Evolutionary conservation across 64 coral and sea anemone species (phyloP).

Genomic region (Acropora yongei): DNA sequence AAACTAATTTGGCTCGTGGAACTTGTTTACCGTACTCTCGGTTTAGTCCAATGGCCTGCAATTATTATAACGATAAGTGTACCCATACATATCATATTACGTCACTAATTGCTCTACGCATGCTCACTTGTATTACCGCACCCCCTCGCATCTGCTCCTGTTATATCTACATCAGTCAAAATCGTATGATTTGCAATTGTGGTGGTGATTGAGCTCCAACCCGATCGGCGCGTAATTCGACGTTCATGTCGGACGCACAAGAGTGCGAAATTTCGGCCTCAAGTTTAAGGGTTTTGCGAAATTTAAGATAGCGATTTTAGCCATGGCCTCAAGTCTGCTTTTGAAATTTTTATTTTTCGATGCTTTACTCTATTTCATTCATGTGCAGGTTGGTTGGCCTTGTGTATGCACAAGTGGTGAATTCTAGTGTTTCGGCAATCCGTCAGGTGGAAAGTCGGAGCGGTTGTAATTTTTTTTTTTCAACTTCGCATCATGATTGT

Average conservation of each 20-base stretch:
- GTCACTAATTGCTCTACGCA: conserved; percentile 94
- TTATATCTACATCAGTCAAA: conserved; percentile 60
- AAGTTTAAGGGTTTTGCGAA: conserved; percentile 56
- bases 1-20: conserved; percentile 23
- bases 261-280: conserved; percentile 58
- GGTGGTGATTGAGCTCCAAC: conserved; percentile 32
- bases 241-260: conserved; percentile 81
- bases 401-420: conserved; percentile 61
- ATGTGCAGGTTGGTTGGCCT: conserved; percentile 82
- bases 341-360: conserved; percentile 81
- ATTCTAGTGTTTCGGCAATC: conserved; percentile 67
- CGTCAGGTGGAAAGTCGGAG: conserved; percentile 76
- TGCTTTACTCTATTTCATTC: conserved; percentile 80
- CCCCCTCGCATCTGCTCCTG: conserved; percentile 86
- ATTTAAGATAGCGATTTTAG: conserved; percentile 79
- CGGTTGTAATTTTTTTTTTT: background rate
- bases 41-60: conserved; percentile 11
- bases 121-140: conserved; percentile 80
- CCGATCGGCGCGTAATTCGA: conserved; percentile 22
- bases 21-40: conserved; percentile 33
- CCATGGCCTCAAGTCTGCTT: conserved; percentile 65
- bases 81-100: conserved; percentile 73
- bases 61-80: conserved; percentile 21
- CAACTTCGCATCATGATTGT: conserved; percentile 15
- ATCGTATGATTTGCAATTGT: conserved; percentile 71